A percentile compares a stretch with the other conserved stretches of the same genome.
phyloP scores from a whole-genome alignment of 2,113 vertebrate species.

The Ciconia maguari region DNA sequence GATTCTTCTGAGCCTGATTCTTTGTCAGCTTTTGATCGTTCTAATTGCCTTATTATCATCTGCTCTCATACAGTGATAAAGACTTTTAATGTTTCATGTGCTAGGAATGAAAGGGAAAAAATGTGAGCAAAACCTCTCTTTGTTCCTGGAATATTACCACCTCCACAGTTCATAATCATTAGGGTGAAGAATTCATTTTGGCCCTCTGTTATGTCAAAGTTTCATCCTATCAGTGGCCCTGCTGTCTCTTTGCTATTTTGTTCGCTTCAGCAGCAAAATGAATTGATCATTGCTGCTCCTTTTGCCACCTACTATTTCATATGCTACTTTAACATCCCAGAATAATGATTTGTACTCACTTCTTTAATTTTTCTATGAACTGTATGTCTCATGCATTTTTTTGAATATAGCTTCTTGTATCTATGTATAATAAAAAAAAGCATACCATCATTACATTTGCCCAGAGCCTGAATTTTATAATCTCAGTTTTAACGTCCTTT shows the following conservation, averaged over 20 bases:
- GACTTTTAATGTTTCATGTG: constrained; percentile 25
- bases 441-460: not conserved
- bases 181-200: constrained; percentile 45
- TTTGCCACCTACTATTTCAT: constrained; percentile 19
- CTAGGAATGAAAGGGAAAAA: not conserved
- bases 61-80: constrained; percentile 40
- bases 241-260: constrained; percentile 33
- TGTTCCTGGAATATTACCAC: constrained; percentile 51
- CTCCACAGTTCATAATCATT: constrained; percentile 52
- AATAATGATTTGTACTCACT: constrained; percentile 27
- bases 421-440: not conserved
- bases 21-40: constrained; percentile 47
- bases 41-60: constrained; percentile 61
- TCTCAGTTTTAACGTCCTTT: not conserved
- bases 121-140: constrained; percentile 24
- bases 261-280: constrained; percentile 10
- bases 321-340: constrained; percentile 2
- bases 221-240: constrained; percentile 13
- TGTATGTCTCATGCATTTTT: not conserved
- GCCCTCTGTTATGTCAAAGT: constrained; percentile 28
- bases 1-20: not conserved
- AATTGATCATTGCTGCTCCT: constrained; percentile 45
- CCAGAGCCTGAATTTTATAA: not conserved
- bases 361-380: constrained; percentile 30
- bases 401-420: not conserved